These are phyloP conservation scores for Apocrypta bakeri DNA, from an alignment of 1,140 invertebrate genomes.

Conservation along the genomic window DNA sequence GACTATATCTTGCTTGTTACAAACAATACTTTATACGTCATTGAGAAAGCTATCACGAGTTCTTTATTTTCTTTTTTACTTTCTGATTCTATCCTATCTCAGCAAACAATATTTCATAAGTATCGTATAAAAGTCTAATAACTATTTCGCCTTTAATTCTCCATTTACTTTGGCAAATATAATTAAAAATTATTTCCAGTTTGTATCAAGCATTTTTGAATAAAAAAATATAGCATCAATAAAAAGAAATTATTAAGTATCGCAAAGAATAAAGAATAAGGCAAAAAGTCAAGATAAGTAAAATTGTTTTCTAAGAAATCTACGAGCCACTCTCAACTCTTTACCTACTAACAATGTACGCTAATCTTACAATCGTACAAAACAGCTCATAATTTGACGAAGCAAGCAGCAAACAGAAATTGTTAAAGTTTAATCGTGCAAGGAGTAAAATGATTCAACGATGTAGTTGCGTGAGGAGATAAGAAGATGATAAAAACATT, in stretches of 20 bases:
- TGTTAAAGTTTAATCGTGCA: no score
- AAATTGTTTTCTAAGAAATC: no score
- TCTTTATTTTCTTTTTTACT: neutral
- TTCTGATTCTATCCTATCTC: neutral
- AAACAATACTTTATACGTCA: conserved; percentile 27
- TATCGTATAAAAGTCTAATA: neutral
- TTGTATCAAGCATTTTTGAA: no score
- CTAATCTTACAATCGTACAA: neutral
- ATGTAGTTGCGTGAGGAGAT: neutral
- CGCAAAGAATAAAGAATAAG: no score
- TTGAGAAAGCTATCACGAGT: conserved; percentile 1
- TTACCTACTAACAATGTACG: neutral
- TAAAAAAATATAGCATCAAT: neutral
- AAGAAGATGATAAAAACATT: neutral
- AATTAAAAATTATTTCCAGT: no score
- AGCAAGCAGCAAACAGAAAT: neutral
- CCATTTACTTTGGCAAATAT: no score
- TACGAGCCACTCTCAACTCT: neutral
- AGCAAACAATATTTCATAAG: no score
- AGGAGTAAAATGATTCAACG: neutral
- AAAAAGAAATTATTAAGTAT: neutral
- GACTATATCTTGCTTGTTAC: conserved; percentile 35
- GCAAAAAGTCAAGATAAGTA: no score
- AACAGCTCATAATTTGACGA: neutral
- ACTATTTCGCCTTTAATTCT: neutral